Conservation (phyloP, 2,888 invertebrate genomes). For the Drosophila tanythrix region DNA sequence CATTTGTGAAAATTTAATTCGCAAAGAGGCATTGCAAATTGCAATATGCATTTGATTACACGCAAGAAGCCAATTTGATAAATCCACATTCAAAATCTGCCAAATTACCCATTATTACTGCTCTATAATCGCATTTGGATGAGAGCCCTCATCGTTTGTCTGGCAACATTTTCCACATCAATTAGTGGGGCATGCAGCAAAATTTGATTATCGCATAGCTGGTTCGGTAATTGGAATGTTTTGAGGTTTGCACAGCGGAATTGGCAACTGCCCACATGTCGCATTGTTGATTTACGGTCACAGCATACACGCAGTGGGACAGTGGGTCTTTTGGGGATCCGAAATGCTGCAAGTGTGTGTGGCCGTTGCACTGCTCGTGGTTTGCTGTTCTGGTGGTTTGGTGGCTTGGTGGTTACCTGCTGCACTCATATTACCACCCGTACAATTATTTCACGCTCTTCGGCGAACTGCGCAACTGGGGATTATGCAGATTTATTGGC, state of each 20-base stretch:
- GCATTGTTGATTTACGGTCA: conserved; percentile 64
- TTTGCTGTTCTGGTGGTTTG: conserved; percentile 5
- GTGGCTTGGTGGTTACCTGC: conserved; percentile 3
- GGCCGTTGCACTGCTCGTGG: conserved; percentile 17
- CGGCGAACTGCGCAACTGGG: conserved; percentile 12
- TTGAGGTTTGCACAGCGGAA: conserved; percentile 52
- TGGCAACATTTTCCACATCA: conserved; percentile 29
- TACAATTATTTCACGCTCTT: conserved; percentile 31
- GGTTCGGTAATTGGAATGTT: conserved; percentile 61
- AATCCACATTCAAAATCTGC: neutral
- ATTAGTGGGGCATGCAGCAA: conserved; percentile 38
- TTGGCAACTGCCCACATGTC: conserved; percentile 54
- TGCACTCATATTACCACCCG: conserved; percentile 32
- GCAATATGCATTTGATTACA: no score
- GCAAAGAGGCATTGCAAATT: no score
- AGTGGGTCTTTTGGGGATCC: conserved; percentile 1
- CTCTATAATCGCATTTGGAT: neutral
- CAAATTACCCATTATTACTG: neutral
- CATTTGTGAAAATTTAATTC: neutral
- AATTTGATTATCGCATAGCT: conserved; percentile 44
- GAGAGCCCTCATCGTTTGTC: conserved; percentile 1
- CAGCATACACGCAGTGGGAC: conserved; percentile 7
- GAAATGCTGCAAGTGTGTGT: conserved; percentile 19
- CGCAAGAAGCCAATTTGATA: no score
- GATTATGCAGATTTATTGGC: conserved; percentile 34